Conservation (phyloP, 2,113 vertebrate species). For the Hippocampus zosterae region DNA sequence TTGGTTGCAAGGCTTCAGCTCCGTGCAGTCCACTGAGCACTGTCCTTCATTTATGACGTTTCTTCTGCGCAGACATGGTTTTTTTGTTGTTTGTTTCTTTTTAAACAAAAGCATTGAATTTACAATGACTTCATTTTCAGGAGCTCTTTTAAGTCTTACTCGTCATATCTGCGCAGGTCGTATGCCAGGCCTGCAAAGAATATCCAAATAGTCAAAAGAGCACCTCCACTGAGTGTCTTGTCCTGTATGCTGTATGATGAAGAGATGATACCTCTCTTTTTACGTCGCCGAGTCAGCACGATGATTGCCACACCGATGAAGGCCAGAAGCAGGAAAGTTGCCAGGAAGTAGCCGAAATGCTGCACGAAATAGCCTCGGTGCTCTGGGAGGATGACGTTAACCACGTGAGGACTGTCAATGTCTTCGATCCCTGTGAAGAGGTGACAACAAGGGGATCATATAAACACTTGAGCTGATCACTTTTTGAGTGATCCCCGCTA, state of each 20-base stretch:
- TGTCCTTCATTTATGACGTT: conserved; percentile 66
- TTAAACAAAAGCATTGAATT: not conserved
- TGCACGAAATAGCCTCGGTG: conserved; percentile 81
- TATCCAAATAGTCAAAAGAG: conserved; percentile 16
- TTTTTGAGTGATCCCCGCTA: not conserved
- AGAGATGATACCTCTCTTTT: conserved; percentile 75
- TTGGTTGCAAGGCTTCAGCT: conserved; percentile 72
- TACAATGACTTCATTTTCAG: not conserved
- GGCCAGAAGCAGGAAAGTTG: conserved; percentile 81
- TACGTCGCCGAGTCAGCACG: conserved; percentile 76
- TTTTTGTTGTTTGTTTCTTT: no score
- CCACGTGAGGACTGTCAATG: conserved; percentile 74
- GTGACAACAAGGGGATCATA: no score
- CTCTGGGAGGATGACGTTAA: conserved; percentile 90
- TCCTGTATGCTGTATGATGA: no score
- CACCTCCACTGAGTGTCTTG: not conserved
- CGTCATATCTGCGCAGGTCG: conserved; percentile 49
- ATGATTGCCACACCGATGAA: conserved; percentile 76
- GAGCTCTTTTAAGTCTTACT: conserved; percentile 47
- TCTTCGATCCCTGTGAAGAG: conserved; percentile 61
- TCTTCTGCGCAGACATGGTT: conserved; percentile 63
- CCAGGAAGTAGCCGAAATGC: conserved; percentile 89
- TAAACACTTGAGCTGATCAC: no score
- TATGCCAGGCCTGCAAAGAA: conserved; percentile 63
- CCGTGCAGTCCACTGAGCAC: conserved; percentile 71